Evolutionary conservation across 2,797 vertebrate species (phyloP).

Genomic region (Decapterus maruadsi): DNA sequence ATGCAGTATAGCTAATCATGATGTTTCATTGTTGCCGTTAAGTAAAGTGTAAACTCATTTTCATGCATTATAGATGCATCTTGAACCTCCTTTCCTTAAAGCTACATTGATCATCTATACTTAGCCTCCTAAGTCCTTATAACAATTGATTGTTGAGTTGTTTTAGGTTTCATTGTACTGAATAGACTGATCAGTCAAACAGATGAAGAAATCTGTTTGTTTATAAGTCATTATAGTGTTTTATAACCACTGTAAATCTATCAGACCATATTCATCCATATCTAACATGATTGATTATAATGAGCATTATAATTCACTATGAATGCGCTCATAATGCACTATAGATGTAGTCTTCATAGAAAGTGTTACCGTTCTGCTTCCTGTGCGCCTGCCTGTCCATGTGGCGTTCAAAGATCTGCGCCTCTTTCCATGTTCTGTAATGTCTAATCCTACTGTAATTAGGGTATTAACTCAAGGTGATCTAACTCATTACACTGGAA

Average conservation of each 20-base stretch:
- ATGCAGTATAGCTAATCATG: not conserved
- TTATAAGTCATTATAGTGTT: not conserved
- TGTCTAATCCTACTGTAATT: slow-evolving; percentile 62
- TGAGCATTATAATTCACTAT: too few species aligned
- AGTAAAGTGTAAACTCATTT: too few species aligned
- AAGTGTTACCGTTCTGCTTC: too few species aligned
- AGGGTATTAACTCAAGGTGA: slow-evolving; percentile 49
- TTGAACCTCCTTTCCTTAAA: not conserved
- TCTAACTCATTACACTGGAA: slow-evolving; percentile 56
- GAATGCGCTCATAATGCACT: too few species aligned
- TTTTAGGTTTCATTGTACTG: slow-evolving; percentile 10
- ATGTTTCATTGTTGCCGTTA: too few species aligned
- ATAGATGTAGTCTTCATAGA: too few species aligned
- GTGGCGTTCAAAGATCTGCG: slow-evolving; percentile 21
- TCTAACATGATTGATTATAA: not conserved
- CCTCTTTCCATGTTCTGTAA: slow-evolving; percentile 29
- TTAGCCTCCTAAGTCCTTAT: too few species aligned
- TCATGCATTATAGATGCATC: too few species aligned
- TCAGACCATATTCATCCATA: not conserved
- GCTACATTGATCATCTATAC: too few species aligned
- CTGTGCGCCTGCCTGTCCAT: not conserved
- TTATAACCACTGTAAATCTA: not conserved
- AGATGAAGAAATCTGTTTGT: not conserved
- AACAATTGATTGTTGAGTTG: not conserved
- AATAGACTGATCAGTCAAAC: not conserved